Conservation (phyloP, 2,113 vertebrate species). For the Delphinapterus leucas region DNA sequence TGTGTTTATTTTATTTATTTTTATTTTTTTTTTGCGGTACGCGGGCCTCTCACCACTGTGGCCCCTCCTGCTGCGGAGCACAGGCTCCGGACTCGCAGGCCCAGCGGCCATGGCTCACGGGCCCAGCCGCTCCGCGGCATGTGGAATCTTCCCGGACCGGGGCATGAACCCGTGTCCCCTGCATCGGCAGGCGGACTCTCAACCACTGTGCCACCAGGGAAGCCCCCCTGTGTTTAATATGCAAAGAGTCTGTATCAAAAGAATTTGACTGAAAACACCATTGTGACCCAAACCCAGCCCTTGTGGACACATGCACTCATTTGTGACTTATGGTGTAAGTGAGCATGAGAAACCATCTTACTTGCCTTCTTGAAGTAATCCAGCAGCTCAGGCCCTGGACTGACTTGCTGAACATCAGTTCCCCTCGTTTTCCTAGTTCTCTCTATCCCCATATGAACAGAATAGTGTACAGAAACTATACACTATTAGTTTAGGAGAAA, state of each 20-base stretch:
- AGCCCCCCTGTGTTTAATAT: background rate
- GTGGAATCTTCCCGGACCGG: too few relatives aligned
- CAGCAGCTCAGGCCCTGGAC: background rate
- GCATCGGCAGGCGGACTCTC: too few relatives aligned
- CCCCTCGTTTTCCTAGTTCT: background rate
- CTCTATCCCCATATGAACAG: background rate
- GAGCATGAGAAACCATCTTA: background rate
- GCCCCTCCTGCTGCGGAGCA: too few relatives aligned
- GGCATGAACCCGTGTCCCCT: too few relatives aligned
- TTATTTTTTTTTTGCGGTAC: too few relatives aligned
- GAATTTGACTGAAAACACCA: background rate
- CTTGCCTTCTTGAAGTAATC: background rate
- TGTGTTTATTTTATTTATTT: too few relatives aligned
- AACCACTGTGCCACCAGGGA: too few relatives aligned
- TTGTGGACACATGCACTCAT: background rate
- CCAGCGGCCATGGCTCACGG: too few relatives aligned
- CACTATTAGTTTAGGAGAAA: background rate
- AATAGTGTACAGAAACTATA: background rate
- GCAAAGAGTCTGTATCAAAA: background rate
- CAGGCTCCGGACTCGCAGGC: too few relatives aligned
- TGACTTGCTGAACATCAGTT: background rate
- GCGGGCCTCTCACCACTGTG: too few relatives aligned
- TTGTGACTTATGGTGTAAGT: background rate
- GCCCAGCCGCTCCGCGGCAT: too few relatives aligned
- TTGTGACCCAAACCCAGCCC: background rate